Evolutionary conservation across 37 sponge, comb jelly and placozoan genomes (phyloP), one percentile per base, ranked within the genome.

Genomic region (Dysidea cf. avara): DNA sequence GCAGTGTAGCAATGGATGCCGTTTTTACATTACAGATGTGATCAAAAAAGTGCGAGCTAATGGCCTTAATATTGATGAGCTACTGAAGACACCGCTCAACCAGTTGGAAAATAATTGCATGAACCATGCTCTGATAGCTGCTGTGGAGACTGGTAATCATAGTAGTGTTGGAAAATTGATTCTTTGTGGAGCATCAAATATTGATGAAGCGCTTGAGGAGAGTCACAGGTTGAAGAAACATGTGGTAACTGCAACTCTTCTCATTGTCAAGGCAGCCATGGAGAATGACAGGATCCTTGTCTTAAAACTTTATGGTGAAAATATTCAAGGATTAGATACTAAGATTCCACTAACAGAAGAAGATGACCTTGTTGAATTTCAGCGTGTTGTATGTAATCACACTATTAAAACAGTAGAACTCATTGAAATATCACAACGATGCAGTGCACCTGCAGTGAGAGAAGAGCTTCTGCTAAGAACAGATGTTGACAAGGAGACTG

Each of bases 381-480:
- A 81, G 48, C 66, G 54, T n/a, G 83, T 68, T 14, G 84, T 85
- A 0, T 16, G 56, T 49, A 69, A 30, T 54, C 80, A 83, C 17
- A 74, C 76, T 17, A 76, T 91, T 20, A 76, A 74, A 14, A 86
- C 92, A 3, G 82, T 81, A 3, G 92, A 86, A n/a, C 87, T 87
- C 16, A 87, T 92, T 22, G 87, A 92, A 39, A 70, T 92, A 48
- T 88, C 86, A 25, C 78, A 79, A 31, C 50, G 88, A 1, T 40
- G 53, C 20, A 61, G 77, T 5, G 50, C 83, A 17, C 25, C 33
- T 3, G 40, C 12, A 26, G 85, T 83, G 31, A 48, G 46, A 6
- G 80, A 87, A 39, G 88, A 92, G 60, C 78, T 92, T 24, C 77
- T 92, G 48, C 70, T 92, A 39, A 69, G 80, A 25, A 92, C 93